Conservation (phyloP, 2,888 invertebrate genomes). For the Drosophila pseudotakahashii region DNA sequence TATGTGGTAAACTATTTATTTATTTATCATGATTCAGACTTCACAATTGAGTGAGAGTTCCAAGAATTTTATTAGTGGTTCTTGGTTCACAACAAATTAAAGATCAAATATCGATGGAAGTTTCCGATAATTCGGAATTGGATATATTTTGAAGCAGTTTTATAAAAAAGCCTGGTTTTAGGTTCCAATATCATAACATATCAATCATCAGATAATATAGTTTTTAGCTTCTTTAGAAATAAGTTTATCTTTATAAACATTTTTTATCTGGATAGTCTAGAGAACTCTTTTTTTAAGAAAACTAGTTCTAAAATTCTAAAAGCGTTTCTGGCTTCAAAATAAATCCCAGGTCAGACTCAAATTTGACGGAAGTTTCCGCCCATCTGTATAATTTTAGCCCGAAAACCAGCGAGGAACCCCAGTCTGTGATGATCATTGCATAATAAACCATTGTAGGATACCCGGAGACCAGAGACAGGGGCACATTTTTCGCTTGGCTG, state of each 20-base stretch:
- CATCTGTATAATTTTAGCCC: conserved; percentile 9
- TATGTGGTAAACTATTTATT: conserved; percentile 6
- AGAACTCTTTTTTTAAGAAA: not conserved
- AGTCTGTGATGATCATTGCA: conserved; percentile 46
- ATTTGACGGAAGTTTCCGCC: conserved; percentile 47
- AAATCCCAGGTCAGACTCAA: conserved; percentile 5
- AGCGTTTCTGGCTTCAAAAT: not conserved
- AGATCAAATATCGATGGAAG: not conserved
- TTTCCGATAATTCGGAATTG: conserved; percentile 1
- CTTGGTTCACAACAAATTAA: conserved; percentile 2
- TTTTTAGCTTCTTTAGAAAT: no score
- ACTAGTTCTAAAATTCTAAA: conserved; percentile 3
- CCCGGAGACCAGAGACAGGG: conserved; percentile 9
- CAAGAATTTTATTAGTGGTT: conserved; percentile 13
- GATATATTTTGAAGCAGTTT: no score
- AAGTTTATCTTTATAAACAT: no score
- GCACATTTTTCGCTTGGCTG: conserved; percentile 40
- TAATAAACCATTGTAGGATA: conserved; percentile 48
- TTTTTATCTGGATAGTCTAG: no score
- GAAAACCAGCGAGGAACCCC: not conserved
- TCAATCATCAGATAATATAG: no score
- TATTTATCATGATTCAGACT: conserved; percentile 27
- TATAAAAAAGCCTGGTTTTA: no score
- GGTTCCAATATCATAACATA: no score
- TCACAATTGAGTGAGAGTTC: conserved; percentile 17